A percentile compares a stretch with the other conserved stretches of the same genome.
Conservation (phyloP, 2,888 invertebrate species). For the Uloborus plumipes region DNA sequence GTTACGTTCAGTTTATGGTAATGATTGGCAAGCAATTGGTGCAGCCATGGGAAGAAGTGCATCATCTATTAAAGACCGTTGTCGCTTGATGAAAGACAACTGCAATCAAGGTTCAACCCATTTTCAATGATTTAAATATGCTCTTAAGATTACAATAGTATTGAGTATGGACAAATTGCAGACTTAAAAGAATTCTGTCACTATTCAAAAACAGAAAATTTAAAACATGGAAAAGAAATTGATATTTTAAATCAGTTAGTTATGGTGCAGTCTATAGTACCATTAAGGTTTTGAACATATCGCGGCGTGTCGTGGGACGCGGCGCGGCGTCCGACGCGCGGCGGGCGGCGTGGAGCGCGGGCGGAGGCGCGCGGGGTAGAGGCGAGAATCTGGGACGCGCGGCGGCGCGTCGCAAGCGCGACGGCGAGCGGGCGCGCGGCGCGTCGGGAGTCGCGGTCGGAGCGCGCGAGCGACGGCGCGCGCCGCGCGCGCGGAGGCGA, state of each 20-base stretch:
- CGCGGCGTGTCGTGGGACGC: neutral
- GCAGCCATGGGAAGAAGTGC: conserved; percentile 73
- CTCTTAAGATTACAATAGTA: too few relatives aligned
- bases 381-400: neutral
- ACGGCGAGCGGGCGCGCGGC: neutral
- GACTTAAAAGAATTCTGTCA: too few relatives aligned
- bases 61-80: conserved; percentile 74
- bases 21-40: conserved; percentile 74
- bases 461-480: neutral
- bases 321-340: neutral
- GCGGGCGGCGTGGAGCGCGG: neutral
- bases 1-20: conserved; percentile 71
- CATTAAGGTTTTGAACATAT: too few relatives aligned
- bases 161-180: too few relatives aligned
- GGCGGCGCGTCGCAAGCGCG: neutral
- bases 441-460: neutral
- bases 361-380: neutral
- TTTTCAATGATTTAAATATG: too few relatives aligned
- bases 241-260: too few relatives aligned
- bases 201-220: too few relatives aligned
- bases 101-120: conserved; percentile 71
- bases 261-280: neutral
- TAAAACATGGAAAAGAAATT: too few relatives aligned
- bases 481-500: neutral
- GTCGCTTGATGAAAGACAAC: conserved; percentile 73